Evolutionary conservation across 1,140 invertebrate species (phyloP).

Genomic region (Holcopasites calliopsidis): DNA sequence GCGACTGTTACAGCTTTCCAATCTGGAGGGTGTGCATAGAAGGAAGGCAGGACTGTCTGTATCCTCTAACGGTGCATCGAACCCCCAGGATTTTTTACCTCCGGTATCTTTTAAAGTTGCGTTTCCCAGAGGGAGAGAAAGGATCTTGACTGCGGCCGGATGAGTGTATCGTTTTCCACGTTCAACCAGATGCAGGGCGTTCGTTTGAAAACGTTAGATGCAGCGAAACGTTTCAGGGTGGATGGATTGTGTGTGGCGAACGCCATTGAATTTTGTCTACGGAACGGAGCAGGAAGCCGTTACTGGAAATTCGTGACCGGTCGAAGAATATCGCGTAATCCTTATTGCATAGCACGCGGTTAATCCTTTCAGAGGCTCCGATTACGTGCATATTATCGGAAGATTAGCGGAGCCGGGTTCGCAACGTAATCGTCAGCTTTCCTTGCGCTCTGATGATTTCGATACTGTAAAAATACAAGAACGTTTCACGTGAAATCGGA

Average conservation of each 20-base stretch:
- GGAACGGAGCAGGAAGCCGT: not conserved
- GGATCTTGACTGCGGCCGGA: not conserved
- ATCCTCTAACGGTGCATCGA: slow-evolving; percentile 42
- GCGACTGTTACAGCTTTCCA: no score
- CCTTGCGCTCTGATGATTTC: not conserved
- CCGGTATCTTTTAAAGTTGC: not conserved
- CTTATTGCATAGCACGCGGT: slow-evolving; percentile 15
- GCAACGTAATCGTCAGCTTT: slow-evolving; percentile 14
- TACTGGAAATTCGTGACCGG: slow-evolving; percentile 7
- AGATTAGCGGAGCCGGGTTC: not conserved
- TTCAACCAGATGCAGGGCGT: not conserved
- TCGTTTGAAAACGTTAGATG: slow-evolving; percentile 7
- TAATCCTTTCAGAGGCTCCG: slow-evolving; percentile 28
- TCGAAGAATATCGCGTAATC: slow-evolving; percentile 28
- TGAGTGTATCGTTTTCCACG: slow-evolving; percentile 2
- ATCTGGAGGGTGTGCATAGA: not conserved
- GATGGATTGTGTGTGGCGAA: no score
- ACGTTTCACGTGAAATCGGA: no score
- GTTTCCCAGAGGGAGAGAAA: slow-evolving; percentile 26
- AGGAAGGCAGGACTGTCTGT: slow-evolving; percentile 16
- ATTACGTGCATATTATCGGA: slow-evolving; percentile 24
- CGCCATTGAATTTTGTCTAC: no score
- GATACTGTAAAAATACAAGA: not conserved
- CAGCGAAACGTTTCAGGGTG: no score
- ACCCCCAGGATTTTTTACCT: not conserved